Conservation (phyloP, 2,888 invertebrate species). For the Chrysolina oricalcia region DNA sequence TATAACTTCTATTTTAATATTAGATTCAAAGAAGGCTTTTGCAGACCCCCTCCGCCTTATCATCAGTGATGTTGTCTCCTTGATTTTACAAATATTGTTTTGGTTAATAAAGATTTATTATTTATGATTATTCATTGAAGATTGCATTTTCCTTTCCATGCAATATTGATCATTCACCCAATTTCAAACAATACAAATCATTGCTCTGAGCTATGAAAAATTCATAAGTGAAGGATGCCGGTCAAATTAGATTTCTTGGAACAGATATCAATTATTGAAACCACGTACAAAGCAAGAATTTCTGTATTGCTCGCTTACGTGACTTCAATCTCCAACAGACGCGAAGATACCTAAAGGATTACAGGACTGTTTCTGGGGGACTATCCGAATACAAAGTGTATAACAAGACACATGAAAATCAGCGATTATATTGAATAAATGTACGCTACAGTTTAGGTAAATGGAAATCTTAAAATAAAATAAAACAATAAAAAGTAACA, state of each 20-base stretch:
- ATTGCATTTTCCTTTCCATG: too few species aligned
- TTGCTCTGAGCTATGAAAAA: neutral
- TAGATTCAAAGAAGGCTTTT: too few species aligned
- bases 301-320: neutral
- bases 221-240: neutral
- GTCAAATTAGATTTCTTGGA: neutral
- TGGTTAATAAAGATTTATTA: too few species aligned
- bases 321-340: conserved; percentile 11
- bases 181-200: too few species aligned
- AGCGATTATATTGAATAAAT: neutral
- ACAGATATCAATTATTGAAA: conserved; percentile 5
- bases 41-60: too few species aligned
- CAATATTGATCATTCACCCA: too few species aligned
- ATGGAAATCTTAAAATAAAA: too few species aligned
- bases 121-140: too few species aligned
- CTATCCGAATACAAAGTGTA: neutral
- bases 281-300: conserved; percentile 2
- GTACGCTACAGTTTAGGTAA: neutral
- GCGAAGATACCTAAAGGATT: neutral
- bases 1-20: too few species aligned
- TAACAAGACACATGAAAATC: neutral
- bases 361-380: neutral
- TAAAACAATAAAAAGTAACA: too few species aligned
- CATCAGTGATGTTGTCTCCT: too few species aligned
- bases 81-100: too few species aligned